Base-by-base conservation (phyloP, 2,888 invertebrate species). In the Caenorhabditis virilis region DNA sequence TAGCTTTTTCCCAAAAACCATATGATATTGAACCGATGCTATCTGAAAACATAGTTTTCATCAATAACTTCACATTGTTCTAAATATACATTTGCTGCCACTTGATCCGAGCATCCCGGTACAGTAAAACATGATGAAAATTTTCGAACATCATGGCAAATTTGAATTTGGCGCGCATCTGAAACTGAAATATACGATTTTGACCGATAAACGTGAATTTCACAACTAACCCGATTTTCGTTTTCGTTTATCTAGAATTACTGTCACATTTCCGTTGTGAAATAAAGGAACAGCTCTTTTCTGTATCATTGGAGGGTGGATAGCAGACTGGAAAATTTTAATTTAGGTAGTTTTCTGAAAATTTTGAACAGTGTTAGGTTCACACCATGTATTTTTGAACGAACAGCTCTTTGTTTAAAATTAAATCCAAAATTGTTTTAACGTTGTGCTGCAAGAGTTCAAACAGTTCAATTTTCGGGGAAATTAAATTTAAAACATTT, bases 1-100 rank as follows among this genome's bases (percentile, higher is more conserved):
- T 23, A 76, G 46, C 27, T 69, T 70, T 41, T 72, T 74, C 36
- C 76, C 76, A 56, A 74, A 76, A 23, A 76, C 76, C 76, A 76
- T 74, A 51, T 76, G 76, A 60, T 76, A 76, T 47, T 76, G 76
- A 15, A 64, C 64, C 20, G 74, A 63, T 30, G 76, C 76, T 23
- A 74, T 62, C 74, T 76, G 47, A 38, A 55, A 53, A 55, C 27
- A 11, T 22, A n/a, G n/a, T 38, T 3, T 23, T n/a, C 4, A 1
- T 39, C n/a, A 4, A 23, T 4, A 20, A 50, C 15, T 11, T 2
- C 15, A 16, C n/a, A 22, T 22, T 2, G 15, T 2, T 25, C 2
- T n/a, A 33, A 36, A 46, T 38, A 43, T 48, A 74, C 76, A 49
- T 69, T 59, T 15, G 76, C 72, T 6, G 76, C 72, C 36, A 60